Evolutionary conservation across 1,140 invertebrate species (phyloP).

Genomic region (Cotesia glomerata): DNA sequence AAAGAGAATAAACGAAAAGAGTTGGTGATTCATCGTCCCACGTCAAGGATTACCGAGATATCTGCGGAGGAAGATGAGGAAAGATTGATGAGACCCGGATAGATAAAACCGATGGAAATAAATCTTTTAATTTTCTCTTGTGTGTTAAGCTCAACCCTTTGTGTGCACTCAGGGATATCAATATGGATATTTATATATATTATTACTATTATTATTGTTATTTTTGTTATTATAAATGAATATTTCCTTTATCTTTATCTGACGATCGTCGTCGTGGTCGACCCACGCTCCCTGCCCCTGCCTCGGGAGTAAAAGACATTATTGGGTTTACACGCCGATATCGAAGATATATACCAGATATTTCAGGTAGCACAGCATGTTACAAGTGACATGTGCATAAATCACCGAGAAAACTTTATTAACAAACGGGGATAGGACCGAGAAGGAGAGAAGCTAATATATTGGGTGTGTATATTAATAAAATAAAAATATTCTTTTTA

Average conservation of each 20-base stretch:
- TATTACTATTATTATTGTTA: no score
- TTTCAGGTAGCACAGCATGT: neutral
- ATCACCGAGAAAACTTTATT: no score
- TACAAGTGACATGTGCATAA: neutral
- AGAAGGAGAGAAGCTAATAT: no score
- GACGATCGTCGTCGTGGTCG: constrained; percentile 24
- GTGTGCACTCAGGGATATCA: neutral
- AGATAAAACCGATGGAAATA: constrained; percentile 28
- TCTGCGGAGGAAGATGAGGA: constrained; percentile 21
- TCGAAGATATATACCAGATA: neutral
- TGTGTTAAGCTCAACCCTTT: neutral
- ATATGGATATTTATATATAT: neutral
- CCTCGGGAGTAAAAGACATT: neutral
- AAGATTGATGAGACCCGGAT: constrained; percentile 30
- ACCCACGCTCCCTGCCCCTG: constrained; percentile 31
- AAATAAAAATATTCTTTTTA: no score
- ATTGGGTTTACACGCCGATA: neutral
- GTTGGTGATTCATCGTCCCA: constrained; percentile 46
- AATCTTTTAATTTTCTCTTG: constrained; percentile 26
- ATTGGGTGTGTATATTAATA: no score
- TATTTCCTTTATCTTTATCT: constrained; percentile 21
- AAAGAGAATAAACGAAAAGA: constrained; percentile 24
- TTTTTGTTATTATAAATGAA: neutral
- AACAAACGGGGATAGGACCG: no score
- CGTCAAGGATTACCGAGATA: constrained; percentile 25